phyloP scores from a whole-genome alignment of 2,888 invertebrate species.

The Dastarcus helophoroides region DNA sequence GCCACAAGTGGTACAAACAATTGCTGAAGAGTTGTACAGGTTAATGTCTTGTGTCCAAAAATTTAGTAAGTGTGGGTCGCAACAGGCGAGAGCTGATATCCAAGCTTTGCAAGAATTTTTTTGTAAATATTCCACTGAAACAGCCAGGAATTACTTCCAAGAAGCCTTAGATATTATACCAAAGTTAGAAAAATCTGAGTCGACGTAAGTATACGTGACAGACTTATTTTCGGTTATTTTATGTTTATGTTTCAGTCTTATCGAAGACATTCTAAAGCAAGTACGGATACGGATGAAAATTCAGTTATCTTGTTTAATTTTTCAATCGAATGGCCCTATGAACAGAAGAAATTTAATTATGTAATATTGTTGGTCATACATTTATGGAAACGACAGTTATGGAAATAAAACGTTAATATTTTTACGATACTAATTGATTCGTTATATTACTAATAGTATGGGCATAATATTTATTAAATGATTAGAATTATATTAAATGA shows the following conservation, averaged over 20 bases:
- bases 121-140: slow-evolving; percentile 49
- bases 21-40: slow-evolving; percentile 84
- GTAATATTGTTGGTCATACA: not conserved
- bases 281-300: slow-evolving; percentile 57
- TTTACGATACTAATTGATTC: too few species aligned
- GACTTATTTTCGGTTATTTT: slow-evolving; percentile 4
- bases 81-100: slow-evolving; percentile 73
- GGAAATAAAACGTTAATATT: too few species aligned
- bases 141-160: slow-evolving; percentile 63
- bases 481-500: too few species aligned
- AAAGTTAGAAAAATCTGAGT: slow-evolving; percentile 45
- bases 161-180: slow-evolving; percentile 75
- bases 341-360: slow-evolving; percentile 2
- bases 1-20: slow-evolving; percentile 76
- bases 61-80: slow-evolving; percentile 57
- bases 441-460: too few species aligned
- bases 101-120: slow-evolving; percentile 55
- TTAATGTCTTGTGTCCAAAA: slow-evolving; percentile 68
- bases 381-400: too few species aligned
- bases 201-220: slow-evolving; percentile 23
- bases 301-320: slow-evolving; percentile 52
- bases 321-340: slow-evolving; percentile 6
- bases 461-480: too few species aligned
- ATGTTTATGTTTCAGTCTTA: slow-evolving; percentile 22
- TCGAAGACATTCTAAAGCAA: slow-evolving; percentile 50